Evolutionary conservation across 2,113 vertebrate genomes (phyloP).

Genomic region (Stigmatopora argus): DNA sequence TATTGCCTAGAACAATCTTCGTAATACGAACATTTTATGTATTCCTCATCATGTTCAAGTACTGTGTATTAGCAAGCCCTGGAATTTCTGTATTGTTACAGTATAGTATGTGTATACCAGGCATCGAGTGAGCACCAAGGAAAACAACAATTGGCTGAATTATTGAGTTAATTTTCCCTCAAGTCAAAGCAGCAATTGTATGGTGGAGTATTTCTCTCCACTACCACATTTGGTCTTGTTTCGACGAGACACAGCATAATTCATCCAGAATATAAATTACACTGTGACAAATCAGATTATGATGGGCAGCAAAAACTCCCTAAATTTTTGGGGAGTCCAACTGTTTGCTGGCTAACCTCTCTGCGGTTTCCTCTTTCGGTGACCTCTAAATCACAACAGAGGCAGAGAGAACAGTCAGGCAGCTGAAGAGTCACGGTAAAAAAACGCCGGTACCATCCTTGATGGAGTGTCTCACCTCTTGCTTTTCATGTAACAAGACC

Average conservation of each 20-base stretch:
- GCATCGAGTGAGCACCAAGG: neutral
- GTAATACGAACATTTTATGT: neutral
- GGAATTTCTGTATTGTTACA: neutral
- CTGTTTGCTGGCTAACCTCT: conserved; percentile 58
- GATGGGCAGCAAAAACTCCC: conserved; percentile 33
- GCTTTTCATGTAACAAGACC: conserved; percentile 29
- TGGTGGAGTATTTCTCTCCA: neutral
- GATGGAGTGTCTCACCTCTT: conserved; percentile 5
- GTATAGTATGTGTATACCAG: neutral
- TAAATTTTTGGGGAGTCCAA: conserved; percentile 32
- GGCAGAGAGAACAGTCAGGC: conserved; percentile 9
- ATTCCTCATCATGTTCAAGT: neutral
- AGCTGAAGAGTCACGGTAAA: conserved; percentile 10
- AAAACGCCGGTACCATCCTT: conserved; percentile 9
- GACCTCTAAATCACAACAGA: conserved; percentile 58
- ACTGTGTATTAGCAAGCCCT: neutral
- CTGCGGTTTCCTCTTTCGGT: conserved; percentile 56
- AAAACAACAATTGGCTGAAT: neutral
- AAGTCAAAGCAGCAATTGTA: neutral
- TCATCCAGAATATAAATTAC: conserved; percentile 13
- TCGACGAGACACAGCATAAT: conserved; percentile 6
- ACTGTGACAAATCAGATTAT: conserved; percentile 46
- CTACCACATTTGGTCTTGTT: conserved; percentile 19
- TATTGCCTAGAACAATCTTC: neutral
- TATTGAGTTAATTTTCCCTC: neutral